phyloP scores from a whole-genome alignment of 2,888 invertebrate species.

The Mechanitis mazaeus region DNA sequence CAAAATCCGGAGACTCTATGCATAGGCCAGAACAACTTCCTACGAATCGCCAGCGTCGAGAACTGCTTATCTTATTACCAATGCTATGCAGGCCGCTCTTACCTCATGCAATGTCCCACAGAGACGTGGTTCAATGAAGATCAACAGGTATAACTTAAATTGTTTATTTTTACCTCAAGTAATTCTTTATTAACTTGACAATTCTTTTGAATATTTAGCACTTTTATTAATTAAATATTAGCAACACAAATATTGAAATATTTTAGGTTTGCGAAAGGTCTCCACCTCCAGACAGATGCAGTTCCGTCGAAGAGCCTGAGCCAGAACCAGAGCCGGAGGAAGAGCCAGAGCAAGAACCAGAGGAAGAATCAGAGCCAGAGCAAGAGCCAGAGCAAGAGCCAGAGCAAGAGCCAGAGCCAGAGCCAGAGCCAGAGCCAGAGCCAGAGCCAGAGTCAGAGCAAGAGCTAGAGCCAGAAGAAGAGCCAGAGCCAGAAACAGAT shows the following conservation, averaged over 20 bases:
- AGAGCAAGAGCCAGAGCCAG: conserved; percentile 48
- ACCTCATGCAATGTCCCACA: conserved; percentile 63
- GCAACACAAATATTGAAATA: neutral
- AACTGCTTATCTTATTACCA: conserved; percentile 66
- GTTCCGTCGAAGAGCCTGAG: conserved; percentile 53
- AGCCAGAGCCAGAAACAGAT: conserved; percentile 52
- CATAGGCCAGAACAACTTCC: conserved; percentile 66
- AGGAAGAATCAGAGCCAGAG: conserved; percentile 49
- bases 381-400: conserved; percentile 43
- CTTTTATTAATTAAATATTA: neutral
- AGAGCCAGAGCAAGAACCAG: conserved; percentile 50
- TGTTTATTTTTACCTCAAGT: neutral
- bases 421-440: conserved; percentile 33
- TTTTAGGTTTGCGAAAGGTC: conserved; percentile 61
- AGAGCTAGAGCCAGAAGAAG: conserved; percentile 49
- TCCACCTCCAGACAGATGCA: conserved; percentile 46
- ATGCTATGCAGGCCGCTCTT: conserved; percentile 62
- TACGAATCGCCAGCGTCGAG: conserved; percentile 56
- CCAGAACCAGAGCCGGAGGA: conserved; percentile 48
- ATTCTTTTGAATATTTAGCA: neutral
- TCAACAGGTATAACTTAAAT: conserved; percentile 50
- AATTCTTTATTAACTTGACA: neutral
- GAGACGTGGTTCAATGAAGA: conserved; percentile 67
- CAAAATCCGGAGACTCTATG: conserved; percentile 70
- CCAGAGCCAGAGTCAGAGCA: conserved; percentile 45